Evolutionary conservation across 1,140 invertebrate species (phyloP).

Genomic region (Oreohelix idahoensis): DNA sequence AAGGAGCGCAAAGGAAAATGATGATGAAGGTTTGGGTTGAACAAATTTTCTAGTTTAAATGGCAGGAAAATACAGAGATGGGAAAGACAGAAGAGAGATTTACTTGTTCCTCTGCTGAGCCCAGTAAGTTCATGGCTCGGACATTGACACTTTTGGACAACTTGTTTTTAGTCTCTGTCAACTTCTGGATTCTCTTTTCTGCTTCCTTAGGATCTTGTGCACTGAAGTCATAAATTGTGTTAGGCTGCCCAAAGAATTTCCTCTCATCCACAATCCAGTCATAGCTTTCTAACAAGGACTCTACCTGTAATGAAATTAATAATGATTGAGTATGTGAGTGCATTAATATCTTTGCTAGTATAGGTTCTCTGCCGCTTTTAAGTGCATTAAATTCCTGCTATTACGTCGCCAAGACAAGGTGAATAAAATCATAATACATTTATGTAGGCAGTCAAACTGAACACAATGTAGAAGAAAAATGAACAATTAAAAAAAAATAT

Average conservation of each 20-base stretch:
- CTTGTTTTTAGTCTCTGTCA: constrained; percentile 80
- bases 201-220: constrained; percentile 77
- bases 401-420: no score
- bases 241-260: constrained; percentile 83
- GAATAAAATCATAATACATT: no score
- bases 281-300: constrained; percentile 76
- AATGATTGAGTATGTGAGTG: no score
- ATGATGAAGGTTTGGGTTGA: no score
- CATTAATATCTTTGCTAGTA: no score
- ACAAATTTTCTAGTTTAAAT: no score
- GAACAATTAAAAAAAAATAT: no score
- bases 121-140: constrained; percentile 87
- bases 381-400: no score
- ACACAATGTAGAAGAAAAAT: no score
- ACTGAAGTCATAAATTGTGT: constrained; percentile 77
- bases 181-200: constrained; percentile 77
- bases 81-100: constrained; percentile 24
- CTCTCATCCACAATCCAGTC: constrained; percentile 87
- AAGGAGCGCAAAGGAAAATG: no score
- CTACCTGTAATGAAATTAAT: constrained; percentile 66
- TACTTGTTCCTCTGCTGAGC: constrained; percentile 88
- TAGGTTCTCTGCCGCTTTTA: no score
- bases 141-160: constrained; percentile 87
- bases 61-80: background rate
- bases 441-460: no score